phyloP scores from a whole-genome alignment of 2,888 invertebrate species.

The Tetramorium bicarinatum region DNA sequence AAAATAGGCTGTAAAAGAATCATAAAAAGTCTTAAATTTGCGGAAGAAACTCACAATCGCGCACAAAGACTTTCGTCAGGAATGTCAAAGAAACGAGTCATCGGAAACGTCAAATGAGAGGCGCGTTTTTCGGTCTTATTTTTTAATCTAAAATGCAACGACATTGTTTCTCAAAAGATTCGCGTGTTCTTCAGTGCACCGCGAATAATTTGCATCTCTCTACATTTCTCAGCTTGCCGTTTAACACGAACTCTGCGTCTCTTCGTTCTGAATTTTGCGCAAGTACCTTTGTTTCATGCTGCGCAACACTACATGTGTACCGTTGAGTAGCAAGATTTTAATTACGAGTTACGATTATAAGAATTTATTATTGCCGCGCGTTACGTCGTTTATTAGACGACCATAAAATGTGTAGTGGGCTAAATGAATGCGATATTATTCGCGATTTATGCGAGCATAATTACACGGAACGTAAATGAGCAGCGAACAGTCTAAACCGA shows the following conservation, averaged over 20 bases:
- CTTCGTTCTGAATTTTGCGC: conserved; percentile 1
- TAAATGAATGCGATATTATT: conserved; percentile 32
- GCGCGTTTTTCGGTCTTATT: background rate
- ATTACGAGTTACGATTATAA: conserved; percentile 49
- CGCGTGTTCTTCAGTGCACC: background rate
- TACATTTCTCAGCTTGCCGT: background rate
- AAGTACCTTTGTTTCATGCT: background rate
- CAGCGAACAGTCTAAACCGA: conserved; percentile 31
- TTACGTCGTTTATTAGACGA: conserved; percentile 14
- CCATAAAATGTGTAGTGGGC: conserved; percentile 8
- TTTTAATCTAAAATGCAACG: conserved; percentile 7
- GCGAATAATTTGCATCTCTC: conserved; percentile 12
- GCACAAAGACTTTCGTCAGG: background rate
- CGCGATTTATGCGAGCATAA: conserved; percentile 40
- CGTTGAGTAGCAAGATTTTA: conserved; percentile 36
- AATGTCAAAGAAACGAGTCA: conserved; percentile 15
- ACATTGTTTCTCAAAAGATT: background rate
- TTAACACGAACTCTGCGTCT: conserved; percentile 19
- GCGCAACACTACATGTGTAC: conserved; percentile 25
- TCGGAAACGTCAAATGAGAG: conserved; percentile 2
- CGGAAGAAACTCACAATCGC: conserved; percentile 47
- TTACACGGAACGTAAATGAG: conserved; percentile 29
- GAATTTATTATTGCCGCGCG: conserved; percentile 43
- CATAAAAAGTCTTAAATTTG: conserved; percentile 76
- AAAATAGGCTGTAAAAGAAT: too few species aligned